A percentile compares a stretch with the other conserved stretches of the same genome.
These are phyloP conservation scores for Tangara arthus DNA, from an alignment of 2,797 vertebrate species.

Conservation along the genomic window DNA sequence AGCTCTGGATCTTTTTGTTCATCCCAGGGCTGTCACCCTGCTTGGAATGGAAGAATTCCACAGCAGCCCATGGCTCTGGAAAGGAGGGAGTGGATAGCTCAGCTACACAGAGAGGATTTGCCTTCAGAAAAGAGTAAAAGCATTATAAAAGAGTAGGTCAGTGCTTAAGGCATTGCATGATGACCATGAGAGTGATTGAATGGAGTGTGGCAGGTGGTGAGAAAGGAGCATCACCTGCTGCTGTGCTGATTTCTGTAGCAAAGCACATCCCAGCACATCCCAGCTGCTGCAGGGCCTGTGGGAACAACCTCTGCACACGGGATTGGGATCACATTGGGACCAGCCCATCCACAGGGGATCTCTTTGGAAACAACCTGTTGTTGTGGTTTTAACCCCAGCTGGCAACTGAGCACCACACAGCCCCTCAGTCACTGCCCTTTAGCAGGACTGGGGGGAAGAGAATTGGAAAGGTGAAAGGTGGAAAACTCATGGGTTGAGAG, in stretches of 20 bases:
- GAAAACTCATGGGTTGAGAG: not conserved
- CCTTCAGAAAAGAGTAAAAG: not conserved
- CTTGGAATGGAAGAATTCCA: not conserved
- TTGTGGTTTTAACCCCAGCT: not conserved
- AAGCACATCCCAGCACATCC: not conserved
- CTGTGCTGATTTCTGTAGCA: not conserved
- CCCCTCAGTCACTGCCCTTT: not conserved
- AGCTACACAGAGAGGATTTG: not conserved
- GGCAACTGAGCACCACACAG: not conserved
- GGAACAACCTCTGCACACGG: not conserved
- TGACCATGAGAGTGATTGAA: not conserved
- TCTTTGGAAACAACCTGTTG: not conserved
- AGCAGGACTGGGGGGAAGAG: not conserved
- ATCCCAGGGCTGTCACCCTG: not conserved
- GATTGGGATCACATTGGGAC: not conserved
- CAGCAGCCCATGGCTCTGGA: not conserved
- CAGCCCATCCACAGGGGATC: not conserved
- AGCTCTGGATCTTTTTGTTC: not conserved
- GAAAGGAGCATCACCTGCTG: not conserved
- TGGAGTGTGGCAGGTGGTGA: not conserved
- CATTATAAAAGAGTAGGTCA: not conserved
- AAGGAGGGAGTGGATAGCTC: not conserved
- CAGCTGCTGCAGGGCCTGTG: not conserved
- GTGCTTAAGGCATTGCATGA: not conserved
- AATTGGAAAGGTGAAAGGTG: not conserved